Percentiles rank a stretch among this genome's conserved stretches.
Evolutionary conservation across 2,113 vertebrate species (phyloP).

Genomic region (Dissostichus mawsoni): DNA sequence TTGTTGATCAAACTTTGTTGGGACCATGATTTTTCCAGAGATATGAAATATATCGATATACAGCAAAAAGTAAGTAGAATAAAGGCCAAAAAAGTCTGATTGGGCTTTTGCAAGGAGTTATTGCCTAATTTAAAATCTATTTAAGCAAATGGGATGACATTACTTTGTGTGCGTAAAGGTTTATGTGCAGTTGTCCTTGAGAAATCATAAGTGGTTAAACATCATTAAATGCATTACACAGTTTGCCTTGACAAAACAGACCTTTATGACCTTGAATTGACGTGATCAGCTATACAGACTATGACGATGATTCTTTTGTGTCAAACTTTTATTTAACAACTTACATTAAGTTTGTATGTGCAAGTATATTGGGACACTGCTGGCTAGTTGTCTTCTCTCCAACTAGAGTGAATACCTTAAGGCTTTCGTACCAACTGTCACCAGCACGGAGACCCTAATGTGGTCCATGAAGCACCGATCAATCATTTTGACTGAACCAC

Average conservation of each 20-base stretch:
- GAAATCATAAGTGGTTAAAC: neutral
- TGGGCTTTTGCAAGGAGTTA: neutral
- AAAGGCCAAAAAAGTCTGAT: neutral
- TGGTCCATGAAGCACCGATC: slow-evolving; percentile 53
- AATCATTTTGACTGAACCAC: slow-evolving; percentile 56
- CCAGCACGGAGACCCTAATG: slow-evolving; percentile 29
- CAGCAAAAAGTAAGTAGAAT: neutral
- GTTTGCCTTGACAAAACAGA: neutral
- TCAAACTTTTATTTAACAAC: neutral
- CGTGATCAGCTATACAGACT: neutral
- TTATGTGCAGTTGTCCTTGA: neutral
- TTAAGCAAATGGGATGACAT: neutral
- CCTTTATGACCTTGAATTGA: neutral
- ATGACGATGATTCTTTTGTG: neutral
- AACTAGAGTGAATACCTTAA: slow-evolving; percentile 39
- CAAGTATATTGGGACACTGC: neutral
- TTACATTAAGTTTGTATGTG: neutral
- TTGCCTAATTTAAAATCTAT: neutral
- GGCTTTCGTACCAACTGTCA: slow-evolving; percentile 35
- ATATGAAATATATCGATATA: neutral
- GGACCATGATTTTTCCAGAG: neutral
- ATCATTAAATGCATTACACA: neutral
- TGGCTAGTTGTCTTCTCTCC: neutral
- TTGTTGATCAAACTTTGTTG: neutral
- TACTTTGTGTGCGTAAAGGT: neutral